These are phyloP conservation scores for Eulemur rubriventer DNA, from an alignment of 2,797 vertebrate genomes.

Conservation along the genomic window DNA sequence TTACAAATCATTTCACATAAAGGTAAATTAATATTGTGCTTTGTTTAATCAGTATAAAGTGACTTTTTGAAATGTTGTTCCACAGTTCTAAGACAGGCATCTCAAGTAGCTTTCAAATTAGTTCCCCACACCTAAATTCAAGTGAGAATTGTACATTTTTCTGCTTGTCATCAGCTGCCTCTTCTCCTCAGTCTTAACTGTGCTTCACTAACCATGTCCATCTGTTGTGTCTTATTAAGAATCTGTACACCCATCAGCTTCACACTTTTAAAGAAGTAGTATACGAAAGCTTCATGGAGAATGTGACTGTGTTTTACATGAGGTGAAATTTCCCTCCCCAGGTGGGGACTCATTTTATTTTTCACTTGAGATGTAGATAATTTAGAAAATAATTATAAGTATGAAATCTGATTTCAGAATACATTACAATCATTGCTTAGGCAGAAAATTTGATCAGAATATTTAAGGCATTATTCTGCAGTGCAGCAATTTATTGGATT, in stretches of 20 bases:
- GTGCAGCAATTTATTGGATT: neutral
- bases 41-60: slow-evolving; percentile 37
- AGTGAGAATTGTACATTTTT: slow-evolving; percentile 70
- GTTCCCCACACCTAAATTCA: slow-evolving; percentile 62
- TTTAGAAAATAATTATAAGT: slow-evolving; percentile 38
- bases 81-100: slow-evolving; percentile 51
- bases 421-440: slow-evolving; percentile 27
- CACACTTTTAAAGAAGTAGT: slow-evolving; percentile 54
- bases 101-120: slow-evolving; percentile 70
- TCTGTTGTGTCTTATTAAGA: slow-evolving; percentile 73
- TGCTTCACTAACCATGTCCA: slow-evolving; percentile 69
- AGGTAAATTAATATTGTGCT: slow-evolving; percentile 1
- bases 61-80: slow-evolving; percentile 44
- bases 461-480: slow-evolving; percentile 2
- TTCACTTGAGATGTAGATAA: neutral
- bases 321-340: neutral
- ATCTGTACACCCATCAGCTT: slow-evolving; percentile 65
- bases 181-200: slow-evolving; percentile 63
- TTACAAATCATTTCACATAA: slow-evolving; percentile 45
- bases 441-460: slow-evolving; percentile 54
- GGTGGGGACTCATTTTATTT: slow-evolving; percentile 25
- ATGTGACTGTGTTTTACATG: slow-evolving; percentile 26
- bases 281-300: slow-evolving; percentile 24
- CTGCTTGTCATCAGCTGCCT: slow-evolving; percentile 69
- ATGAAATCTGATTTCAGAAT: slow-evolving; percentile 60